A percentile compares a stretch with the other conserved stretches of the same genome.
phyloP scores from a whole-genome alignment of 2,113 vertebrate genomes.

The Scomber colias region DNA sequence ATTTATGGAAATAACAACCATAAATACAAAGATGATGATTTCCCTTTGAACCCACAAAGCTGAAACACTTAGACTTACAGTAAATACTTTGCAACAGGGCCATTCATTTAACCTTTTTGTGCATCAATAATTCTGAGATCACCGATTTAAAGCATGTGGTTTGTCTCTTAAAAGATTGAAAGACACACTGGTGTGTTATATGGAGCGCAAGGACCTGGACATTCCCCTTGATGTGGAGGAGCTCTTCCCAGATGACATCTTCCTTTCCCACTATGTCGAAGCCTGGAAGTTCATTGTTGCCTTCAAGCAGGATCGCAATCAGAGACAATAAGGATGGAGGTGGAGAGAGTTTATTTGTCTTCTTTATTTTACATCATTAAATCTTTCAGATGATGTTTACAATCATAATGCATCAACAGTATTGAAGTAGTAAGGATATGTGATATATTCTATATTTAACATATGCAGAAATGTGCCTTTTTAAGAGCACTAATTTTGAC shows the following conservation, averaged over 20 bases:
- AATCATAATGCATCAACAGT: constrained; percentile 14
- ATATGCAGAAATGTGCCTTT: constrained; percentile 48
- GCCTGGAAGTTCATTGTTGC: constrained; percentile 88
- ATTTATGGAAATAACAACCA: too few species aligned
- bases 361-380: background rate
- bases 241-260: constrained; percentile 87
- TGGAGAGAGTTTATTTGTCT: background rate
- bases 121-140: background rate
- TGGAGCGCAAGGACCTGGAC: constrained; percentile 87
- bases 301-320: constrained; percentile 82
- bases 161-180: constrained; percentile 86
- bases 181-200: constrained; percentile 83
- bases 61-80: too few species aligned
- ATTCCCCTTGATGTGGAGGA: constrained; percentile 80
- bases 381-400: constrained; percentile 52
- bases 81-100: too few species aligned
- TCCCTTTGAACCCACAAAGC: too few species aligned
- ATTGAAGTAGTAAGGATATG: background rate
- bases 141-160: constrained; percentile 14
- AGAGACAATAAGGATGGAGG: constrained; percentile 54
- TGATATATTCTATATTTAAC: constrained; percentile 5
- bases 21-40: too few species aligned
- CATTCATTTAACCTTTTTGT: background rate
- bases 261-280: constrained; percentile 81
- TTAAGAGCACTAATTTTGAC: constrained; percentile 3